These are phyloP conservation scores for Typhlichthys eigenmanni DNA, from an alignment of 2,797 vertebrate genomes.

Conservation along the genomic window DNA sequence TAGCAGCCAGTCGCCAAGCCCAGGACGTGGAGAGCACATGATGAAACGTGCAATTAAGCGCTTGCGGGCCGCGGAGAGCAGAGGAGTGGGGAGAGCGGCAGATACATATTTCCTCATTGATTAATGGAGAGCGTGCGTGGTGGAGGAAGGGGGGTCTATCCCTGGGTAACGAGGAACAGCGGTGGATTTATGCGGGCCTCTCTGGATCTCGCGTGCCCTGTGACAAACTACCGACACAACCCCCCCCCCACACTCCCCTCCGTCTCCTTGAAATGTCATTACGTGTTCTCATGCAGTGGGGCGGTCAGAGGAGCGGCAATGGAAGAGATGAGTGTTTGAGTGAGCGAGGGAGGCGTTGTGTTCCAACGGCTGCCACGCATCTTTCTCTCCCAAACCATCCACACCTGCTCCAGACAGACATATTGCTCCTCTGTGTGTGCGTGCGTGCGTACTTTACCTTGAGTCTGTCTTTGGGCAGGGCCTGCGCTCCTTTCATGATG, in stretches of 20 bases:
- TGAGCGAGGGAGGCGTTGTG: conserved; percentile 62
- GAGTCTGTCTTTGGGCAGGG: conserved; percentile 92
- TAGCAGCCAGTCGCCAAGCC: conserved; percentile 63
- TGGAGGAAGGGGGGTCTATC: conserved; percentile 55
- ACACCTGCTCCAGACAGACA: too few species aligned
- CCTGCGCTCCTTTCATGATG: conserved; percentile 95
- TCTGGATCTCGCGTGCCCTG: conserved; percentile 20
- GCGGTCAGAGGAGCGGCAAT: conserved; percentile 51
- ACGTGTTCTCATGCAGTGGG: conserved; percentile 61
- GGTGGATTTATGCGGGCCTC: conserved; percentile 73
- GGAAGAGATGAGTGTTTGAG: conserved; percentile 65
- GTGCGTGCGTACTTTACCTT: conserved; percentile 77
- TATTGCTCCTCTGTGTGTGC: too few species aligned
- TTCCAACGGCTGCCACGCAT: too few species aligned
- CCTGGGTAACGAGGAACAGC: conserved; percentile 68
- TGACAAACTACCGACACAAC: conserved; percentile 59
- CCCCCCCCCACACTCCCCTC: conserved; percentile 59
- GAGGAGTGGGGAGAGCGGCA: conserved; percentile 48
- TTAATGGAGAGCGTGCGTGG: conserved; percentile 69
- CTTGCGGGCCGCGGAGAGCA: conserved; percentile 52
- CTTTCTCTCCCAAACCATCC: too few species aligned
- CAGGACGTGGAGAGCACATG: conserved; percentile 76
- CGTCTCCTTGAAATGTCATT: conserved; percentile 80
- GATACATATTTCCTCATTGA: conserved; percentile 74
- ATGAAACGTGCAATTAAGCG: conserved; percentile 78